Conservation (phyloP, 2,113 vertebrate genomes). For the Apteryx owenii region DNA sequence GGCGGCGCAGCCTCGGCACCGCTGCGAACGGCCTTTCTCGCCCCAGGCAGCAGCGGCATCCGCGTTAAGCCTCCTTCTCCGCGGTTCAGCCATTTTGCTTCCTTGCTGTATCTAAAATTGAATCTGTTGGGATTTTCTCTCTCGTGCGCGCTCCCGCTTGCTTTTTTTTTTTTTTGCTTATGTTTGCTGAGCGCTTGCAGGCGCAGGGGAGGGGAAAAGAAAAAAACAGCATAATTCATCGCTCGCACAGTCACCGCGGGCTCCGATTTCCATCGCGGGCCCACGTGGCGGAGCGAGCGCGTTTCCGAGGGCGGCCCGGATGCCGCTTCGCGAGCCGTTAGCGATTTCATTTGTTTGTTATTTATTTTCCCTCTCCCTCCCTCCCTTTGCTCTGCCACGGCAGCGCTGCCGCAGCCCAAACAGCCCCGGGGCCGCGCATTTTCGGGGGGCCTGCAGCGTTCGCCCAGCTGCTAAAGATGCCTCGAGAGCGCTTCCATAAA, state of each 20-base stretch:
- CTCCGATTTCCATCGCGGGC: conserved; percentile 45
- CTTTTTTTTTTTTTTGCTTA: not conserved
- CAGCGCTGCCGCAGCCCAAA: not conserved
- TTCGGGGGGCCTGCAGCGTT: too few relatives aligned
- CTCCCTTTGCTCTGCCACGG: conserved; percentile 41
- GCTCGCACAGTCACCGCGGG: not conserved
- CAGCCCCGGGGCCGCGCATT: too few relatives aligned
- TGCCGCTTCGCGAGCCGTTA: conserved; percentile 33
- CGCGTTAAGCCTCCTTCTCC: not conserved
- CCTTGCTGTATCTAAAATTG: conserved; percentile 48
- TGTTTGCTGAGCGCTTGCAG: conserved; percentile 15
- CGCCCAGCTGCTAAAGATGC: too few relatives aligned
- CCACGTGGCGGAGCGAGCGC: not conserved
- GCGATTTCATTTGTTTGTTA: not conserved
- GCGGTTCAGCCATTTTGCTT: conserved; percentile 22
- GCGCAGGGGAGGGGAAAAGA: not conserved
- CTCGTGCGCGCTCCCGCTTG: not conserved
- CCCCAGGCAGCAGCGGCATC: not conserved
- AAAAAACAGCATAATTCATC: conserved; percentile 46
- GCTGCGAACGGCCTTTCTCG: not conserved
- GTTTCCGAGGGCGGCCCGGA: conserved; percentile 7
- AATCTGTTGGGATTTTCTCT: conserved; percentile 26
- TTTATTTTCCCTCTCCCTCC: too few relatives aligned
- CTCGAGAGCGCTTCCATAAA: too few relatives aligned
- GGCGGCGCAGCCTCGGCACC: not conserved